A percentile compares a stretch with the other conserved stretches of the same genome.
Evolutionary conservation across 2,888 invertebrate species (phyloP).

Genomic region (Melinaea menophilus): DNA sequence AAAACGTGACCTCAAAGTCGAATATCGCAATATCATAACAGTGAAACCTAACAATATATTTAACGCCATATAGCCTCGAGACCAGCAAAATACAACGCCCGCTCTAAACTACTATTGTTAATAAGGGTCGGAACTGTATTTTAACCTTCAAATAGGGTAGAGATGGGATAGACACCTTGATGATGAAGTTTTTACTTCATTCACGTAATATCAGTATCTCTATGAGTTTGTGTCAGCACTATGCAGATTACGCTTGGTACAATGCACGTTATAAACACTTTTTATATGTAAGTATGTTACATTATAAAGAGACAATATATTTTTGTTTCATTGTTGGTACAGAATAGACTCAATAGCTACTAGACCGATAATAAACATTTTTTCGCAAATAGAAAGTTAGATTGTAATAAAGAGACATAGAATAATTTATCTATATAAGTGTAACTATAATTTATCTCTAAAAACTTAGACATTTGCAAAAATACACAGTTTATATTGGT

Average conservation of each 20-base stretch:
- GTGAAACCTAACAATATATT: too few relatives aligned
- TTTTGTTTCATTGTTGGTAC: too few relatives aligned
- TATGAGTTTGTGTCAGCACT: not conserved
- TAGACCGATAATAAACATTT: too few relatives aligned
- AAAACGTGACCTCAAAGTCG: too few relatives aligned
- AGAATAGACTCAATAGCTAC: not conserved
- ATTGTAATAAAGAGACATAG: too few relatives aligned
- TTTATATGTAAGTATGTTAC: not conserved
- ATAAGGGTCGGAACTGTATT: slow-evolving; percentile 27
- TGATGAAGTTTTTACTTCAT: slow-evolving; percentile 18
- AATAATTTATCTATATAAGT: too few relatives aligned
- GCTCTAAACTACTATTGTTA: not conserved
- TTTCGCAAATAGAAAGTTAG: too few relatives aligned
- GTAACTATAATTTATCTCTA: too few relatives aligned
- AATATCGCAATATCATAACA: too few relatives aligned
- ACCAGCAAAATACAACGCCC: not conserved
- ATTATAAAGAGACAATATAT: too few relatives aligned
- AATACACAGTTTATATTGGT: too few relatives aligned
- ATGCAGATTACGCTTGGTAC: not conserved
- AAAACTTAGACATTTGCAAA: too few relatives aligned
- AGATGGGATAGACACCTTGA: slow-evolving; percentile 18
- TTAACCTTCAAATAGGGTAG: slow-evolving; percentile 24
- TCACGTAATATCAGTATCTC: slow-evolving; percentile 7
- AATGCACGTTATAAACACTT: not conserved
- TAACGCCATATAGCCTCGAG: not conserved